phyloP scores from a whole-genome alignment of 2,797 vertebrate species.

The Allochrocebus solatus region DNA sequence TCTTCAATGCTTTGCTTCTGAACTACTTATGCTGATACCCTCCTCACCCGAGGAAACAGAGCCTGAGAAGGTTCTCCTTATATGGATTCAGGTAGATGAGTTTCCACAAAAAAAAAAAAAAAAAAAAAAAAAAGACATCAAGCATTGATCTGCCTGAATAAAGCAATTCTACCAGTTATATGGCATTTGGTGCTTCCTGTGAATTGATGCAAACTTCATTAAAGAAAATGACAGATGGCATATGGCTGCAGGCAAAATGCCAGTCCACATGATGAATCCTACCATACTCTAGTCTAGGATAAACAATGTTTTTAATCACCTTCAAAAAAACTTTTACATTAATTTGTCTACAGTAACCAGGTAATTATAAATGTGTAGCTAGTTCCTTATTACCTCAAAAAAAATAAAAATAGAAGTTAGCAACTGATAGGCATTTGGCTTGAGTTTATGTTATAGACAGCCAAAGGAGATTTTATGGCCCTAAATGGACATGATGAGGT shows the following conservation, averaged over 20 bases:
- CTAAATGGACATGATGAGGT: constrained; percentile 73
- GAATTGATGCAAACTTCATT: constrained; percentile 71
- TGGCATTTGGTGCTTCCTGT: constrained; percentile 60
- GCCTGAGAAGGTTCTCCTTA: background rate
- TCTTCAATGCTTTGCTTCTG: background rate
- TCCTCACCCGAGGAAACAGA: background rate
- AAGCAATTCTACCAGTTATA: constrained; percentile 38
- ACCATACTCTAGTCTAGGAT: constrained; percentile 22
- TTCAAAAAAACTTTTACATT: constrained; percentile 24
- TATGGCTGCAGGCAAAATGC: constrained; percentile 66
- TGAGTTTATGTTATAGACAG: constrained; percentile 70
- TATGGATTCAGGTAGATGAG: background rate
- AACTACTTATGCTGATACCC: background rate
- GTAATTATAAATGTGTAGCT: constrained; percentile 62
- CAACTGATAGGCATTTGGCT: constrained; percentile 67
- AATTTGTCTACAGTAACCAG: constrained; percentile 9
- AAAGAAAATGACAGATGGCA: constrained; percentile 69
- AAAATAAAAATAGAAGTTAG: constrained; percentile 44
- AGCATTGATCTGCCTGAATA: background rate
- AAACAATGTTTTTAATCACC: constrained; percentile 66
- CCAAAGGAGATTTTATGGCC: constrained; percentile 80
- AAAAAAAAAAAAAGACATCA: background rate
- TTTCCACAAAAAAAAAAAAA: background rate
- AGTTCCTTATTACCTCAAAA: constrained; percentile 44
- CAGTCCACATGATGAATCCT: constrained; percentile 32